Conservation (phyloP, 2,797 vertebrate species). For the Scolopax rusticola region DNA sequence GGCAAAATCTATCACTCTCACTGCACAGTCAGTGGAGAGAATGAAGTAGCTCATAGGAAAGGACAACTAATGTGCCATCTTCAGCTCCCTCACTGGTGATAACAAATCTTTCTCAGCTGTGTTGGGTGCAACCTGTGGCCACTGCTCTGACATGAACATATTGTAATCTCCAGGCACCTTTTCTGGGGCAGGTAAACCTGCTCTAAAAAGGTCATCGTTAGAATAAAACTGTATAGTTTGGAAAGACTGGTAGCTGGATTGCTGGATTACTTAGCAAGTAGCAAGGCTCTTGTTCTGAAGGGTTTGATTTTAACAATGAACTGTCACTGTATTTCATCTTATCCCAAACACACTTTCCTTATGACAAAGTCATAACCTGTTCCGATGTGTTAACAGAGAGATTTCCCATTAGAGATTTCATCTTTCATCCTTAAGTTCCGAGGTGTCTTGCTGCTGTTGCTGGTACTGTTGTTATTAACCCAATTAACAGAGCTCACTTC, state of each 20-base stretch:
- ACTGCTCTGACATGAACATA: not conserved
- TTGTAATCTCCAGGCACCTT: not conserved
- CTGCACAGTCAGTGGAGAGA: not conserved
- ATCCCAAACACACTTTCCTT: not conserved
- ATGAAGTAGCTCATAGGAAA: not conserved
- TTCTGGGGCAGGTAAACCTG: fast-evolving
- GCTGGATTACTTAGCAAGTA: not conserved
- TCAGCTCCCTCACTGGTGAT: fast-evolving
- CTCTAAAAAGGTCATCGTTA: not conserved
- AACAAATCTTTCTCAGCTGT: not conserved
- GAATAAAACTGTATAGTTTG: not conserved
- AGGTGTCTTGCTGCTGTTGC: not conserved
- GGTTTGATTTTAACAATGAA: not conserved
- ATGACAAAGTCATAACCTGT: not conserved
- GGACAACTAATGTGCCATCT: not conserved
- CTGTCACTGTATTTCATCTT: not conserved
- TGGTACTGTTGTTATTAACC: not conserved
- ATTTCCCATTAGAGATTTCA: not conserved
- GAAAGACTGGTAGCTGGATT: not conserved
- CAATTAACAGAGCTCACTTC: not conserved
- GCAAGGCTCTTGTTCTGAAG: not conserved
- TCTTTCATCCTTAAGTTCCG: not conserved
- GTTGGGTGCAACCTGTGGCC: fast-evolving
- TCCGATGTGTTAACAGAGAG: not conserved
- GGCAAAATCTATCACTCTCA: not conserved